Evolutionary conservation across 2,797 vertebrate species (phyloP), one percentile per base, ranked within the genome.

Genomic region (Podarcis lilfordi): DNA sequence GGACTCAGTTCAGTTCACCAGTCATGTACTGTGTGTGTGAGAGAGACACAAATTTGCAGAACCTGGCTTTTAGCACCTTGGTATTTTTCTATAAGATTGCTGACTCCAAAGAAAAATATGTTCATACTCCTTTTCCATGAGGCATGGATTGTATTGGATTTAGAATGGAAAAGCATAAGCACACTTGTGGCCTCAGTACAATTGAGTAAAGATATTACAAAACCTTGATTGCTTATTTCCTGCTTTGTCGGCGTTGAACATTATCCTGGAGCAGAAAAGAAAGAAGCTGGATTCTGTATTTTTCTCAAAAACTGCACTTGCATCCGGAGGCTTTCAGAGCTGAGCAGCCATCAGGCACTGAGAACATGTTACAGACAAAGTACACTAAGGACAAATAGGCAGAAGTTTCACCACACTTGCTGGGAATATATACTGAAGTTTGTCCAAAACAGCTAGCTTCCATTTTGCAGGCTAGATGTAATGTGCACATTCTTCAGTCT

Each of bases 211-310:
- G 74, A 15, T 17, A 80, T 72, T 86, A 43, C 29, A 40, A 27
- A 82, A 25, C 6, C 55, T 21, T 11, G 0, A 8, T 77, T 55
- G 59, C 25, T 68, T 88, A 69, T 77, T 81, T 88, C 69, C 80
- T 76, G 71, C n/a, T 87, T 81, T 81, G 80, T 76, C 71, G 50
- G 80, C 8, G 11, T 8, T 32, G 59, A 64, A 75, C 37, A 75
- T 45, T 87, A 45, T 80, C 78, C 29, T 81, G 55, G 68, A 74
- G 17, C 71, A 82, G 79, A 76, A 87, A 64, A 55, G 40, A 37
- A 55, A 74, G 68, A 55, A 84, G 23, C 32, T 83, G 50, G 37
- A 43, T 74, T 80, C 32, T 64, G 21, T 61, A 80, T 79, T 71
- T 79, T 40, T 43, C 76, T 66, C 71, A 37, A 75, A 29, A 45